These are phyloP conservation scores for Promerops cafer DNA, from an alignment of 2,113 vertebrate species.

Conservation along the genomic window DNA sequence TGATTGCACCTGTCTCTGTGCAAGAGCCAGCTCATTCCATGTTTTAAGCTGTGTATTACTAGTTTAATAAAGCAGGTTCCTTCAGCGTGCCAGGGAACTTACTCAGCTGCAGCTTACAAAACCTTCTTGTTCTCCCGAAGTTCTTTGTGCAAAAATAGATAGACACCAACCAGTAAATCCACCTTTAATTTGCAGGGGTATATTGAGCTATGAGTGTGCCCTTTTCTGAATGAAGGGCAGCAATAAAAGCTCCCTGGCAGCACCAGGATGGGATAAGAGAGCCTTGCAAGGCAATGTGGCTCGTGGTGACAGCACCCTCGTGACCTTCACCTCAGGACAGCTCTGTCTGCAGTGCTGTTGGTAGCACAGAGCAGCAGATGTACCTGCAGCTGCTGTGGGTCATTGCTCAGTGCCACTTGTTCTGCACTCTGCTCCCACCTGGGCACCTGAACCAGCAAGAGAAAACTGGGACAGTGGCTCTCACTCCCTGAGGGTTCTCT, in stretches of 20 bases:
- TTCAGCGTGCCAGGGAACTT: slow-evolving; percentile 27
- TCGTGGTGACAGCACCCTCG: fast-evolving
- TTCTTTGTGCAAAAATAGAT: slow-evolving; percentile 54
- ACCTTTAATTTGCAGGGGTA: slow-evolving; percentile 31
- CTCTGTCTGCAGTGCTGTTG: background rate
- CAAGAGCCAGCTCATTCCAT: background rate
- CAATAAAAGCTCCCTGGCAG: background rate
- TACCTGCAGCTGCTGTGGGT: background rate
- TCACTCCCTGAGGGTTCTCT: fast-evolving
- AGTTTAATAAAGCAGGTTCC: slow-evolving; percentile 35
- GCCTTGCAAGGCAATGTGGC: slow-evolving; percentile 38
- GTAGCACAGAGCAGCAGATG: background rate
- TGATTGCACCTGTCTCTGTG: background rate
- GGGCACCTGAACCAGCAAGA: background rate
- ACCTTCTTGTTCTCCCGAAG: slow-evolving; percentile 12
- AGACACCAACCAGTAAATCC: slow-evolving; percentile 37
- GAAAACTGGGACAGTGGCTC: no score
- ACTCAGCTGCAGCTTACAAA: slow-evolving; percentile 26
- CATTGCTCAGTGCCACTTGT: background rate
- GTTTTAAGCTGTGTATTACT: slow-evolving; percentile 45
- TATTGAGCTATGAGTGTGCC: background rate
- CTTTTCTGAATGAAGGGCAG: slow-evolving; percentile 2
- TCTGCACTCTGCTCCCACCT: background rate
- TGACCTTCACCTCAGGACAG: slow-evolving; percentile 7
- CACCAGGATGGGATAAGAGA: background rate